Evolutionary conservation across 1,140 invertebrate genomes (phyloP).

Genomic region (Spodoptera litura): DNA sequence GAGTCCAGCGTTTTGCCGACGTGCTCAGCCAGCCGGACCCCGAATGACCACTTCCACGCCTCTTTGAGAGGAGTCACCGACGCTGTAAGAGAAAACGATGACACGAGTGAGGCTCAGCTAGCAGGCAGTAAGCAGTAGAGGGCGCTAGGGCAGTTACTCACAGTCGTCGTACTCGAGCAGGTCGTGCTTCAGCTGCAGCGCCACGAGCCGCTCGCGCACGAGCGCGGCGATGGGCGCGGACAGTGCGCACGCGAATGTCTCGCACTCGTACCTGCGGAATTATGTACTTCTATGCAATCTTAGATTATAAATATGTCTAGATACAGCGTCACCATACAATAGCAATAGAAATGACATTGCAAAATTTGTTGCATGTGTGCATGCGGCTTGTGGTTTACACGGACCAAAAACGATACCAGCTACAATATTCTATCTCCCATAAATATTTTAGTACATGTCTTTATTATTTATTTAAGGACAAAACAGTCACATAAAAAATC

Average conservation of each 20-base stretch:
- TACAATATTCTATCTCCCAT: no score
- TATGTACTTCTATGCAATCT: no score
- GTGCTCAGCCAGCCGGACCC: slow-evolving; percentile 57
- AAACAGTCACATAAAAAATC: no score
- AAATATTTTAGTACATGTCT: no score
- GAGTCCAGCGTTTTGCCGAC: slow-evolving; percentile 71
- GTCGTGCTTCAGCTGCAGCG: slow-evolving; percentile 59
- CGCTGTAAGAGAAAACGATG: slow-evolving; percentile 51
- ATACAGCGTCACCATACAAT: no score
- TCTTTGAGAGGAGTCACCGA: slow-evolving; percentile 74
- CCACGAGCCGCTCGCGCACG: slow-evolving; percentile 72
- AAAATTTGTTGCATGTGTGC: no score
- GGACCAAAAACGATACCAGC: no score
- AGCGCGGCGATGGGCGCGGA: slow-evolving; percentile 73
- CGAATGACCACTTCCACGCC: slow-evolving; percentile 82
- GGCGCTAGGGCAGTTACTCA: slow-evolving; percentile 50
- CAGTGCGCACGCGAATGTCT: slow-evolving; percentile 75
- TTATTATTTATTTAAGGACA: no score
- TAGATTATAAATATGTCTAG: no score
- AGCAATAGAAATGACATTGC: no score
- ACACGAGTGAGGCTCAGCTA: no score
- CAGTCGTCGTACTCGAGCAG: slow-evolving; percentile 65
- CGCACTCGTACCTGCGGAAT: slow-evolving; percentile 71
- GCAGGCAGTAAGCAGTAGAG: background rate
- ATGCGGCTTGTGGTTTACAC: no score